Conservation (phyloP, 2,888 invertebrate genomes). For the Leucoptera coffeella region DNA sequence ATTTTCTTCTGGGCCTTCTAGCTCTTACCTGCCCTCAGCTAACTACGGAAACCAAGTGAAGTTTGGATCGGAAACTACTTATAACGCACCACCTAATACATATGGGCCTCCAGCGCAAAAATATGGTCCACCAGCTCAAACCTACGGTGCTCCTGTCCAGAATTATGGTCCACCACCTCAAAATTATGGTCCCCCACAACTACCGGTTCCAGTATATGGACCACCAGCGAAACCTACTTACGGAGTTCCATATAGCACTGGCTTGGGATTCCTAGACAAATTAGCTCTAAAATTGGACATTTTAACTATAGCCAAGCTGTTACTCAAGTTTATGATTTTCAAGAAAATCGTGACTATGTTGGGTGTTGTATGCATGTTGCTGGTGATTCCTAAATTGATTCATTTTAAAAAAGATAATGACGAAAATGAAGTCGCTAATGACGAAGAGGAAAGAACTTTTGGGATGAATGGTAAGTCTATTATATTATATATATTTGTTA, state of each 20-base stretch:
- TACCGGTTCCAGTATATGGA: slow-evolving; percentile 18
- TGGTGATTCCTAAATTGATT: slow-evolving; percentile 69
- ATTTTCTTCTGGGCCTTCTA: slow-evolving; percentile 13
- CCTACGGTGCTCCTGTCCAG: slow-evolving; percentile 25
- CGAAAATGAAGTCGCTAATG: background rate
- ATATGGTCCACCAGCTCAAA: slow-evolving; percentile 16
- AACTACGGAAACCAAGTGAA: slow-evolving; percentile 21
- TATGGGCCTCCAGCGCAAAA: slow-evolving; percentile 24
- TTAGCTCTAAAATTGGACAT: slow-evolving; percentile 65
- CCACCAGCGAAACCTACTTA: slow-evolving; percentile 39
- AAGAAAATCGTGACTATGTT: slow-evolving; percentile 78
- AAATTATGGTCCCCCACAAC: slow-evolving; percentile 22
- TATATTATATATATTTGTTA: too few relatives aligned
- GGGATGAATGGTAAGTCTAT: too few relatives aligned
- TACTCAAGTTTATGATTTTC: slow-evolving; percentile 71
- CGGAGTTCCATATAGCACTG: slow-evolving; percentile 52
- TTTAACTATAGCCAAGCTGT: slow-evolving; percentile 65
- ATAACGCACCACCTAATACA: slow-evolving; percentile 24
- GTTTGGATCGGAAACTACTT: slow-evolving; percentile 22
- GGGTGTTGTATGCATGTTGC: slow-evolving; percentile 65
- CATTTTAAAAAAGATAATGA: slow-evolving; percentile 10
- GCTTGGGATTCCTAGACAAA: slow-evolving; percentile 56
- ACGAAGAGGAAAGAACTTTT: slow-evolving; percentile 9
- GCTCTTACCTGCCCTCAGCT: slow-evolving; percentile 18
- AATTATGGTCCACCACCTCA: slow-evolving; percentile 16